Percentiles rank a stretch among this genome's conserved stretches.
Evolutionary conservation across 2,797 vertebrate species (phyloP).

Genomic region (Coregonus suidteri): DNA sequence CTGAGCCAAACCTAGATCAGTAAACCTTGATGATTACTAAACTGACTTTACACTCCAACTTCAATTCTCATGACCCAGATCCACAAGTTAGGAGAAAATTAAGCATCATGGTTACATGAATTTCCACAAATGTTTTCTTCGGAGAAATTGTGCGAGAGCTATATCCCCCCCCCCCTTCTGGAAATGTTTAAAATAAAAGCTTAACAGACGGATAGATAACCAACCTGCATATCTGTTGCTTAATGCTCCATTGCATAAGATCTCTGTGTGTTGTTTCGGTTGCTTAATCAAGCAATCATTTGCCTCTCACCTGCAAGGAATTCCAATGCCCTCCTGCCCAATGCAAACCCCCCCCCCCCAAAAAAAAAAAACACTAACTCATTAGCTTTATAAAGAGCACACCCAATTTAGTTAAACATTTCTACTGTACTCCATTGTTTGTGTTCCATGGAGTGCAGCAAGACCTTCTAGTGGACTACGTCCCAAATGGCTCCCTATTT

Average conservation of each 20-base stretch:
- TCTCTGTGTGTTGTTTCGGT: conserved; percentile 19
- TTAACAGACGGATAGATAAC: conserved; percentile 23
- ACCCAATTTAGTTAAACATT: background rate
- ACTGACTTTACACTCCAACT: conserved; percentile 19
- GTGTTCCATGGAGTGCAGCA: background rate
- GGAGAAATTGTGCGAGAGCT: background rate
- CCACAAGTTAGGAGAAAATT: no score
- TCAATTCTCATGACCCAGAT: no score
- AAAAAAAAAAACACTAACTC: background rate
- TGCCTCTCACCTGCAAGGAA: conserved; percentile 2
- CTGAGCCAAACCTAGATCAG: no score
- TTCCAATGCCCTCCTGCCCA: conserved; percentile 19
- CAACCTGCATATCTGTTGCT: conserved; percentile 26
- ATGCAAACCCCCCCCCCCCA: background rate
- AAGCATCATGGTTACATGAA: conserved; percentile 8
- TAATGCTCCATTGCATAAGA: conserved; percentile 32
- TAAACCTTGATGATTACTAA: conserved; percentile 59
- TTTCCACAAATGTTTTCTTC: conserved; percentile 3
- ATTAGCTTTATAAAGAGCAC: conserved; percentile 16
- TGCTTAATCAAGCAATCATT: background rate
- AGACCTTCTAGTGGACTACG: no score
- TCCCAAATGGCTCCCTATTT: no score
- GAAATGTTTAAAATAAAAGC: no score
- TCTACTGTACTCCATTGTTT: background rate
- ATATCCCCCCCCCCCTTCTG: no score